Percentiles rank a stretch among this genome's conserved stretches.
These are phyloP conservation scores for Ceryle rudis DNA, from an alignment of 2,797 vertebrate species.

Conservation along the genomic window DNA sequence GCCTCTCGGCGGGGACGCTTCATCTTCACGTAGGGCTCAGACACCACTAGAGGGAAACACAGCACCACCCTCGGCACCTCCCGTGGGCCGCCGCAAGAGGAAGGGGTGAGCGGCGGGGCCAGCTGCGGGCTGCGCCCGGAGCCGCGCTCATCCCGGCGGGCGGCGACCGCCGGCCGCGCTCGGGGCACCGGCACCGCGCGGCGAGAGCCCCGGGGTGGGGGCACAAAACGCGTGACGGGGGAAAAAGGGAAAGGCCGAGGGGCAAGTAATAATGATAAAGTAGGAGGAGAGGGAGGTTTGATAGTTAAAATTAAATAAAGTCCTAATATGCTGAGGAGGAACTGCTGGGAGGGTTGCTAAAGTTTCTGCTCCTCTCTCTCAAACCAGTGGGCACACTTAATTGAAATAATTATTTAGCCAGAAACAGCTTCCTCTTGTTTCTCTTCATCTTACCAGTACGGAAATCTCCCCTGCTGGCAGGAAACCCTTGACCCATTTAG, in stretches of 20 bases:
- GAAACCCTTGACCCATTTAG: background rate
- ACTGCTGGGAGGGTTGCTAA: background rate
- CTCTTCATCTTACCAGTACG: background rate
- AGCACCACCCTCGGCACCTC: background rate
- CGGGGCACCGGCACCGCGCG: too few relatives aligned
- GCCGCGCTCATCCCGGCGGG: too few relatives aligned
- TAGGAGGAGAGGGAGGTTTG: background rate
- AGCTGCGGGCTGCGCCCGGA: background rate
- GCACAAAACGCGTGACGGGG: too few relatives aligned
- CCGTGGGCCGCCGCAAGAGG: background rate
- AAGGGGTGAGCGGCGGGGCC: background rate
- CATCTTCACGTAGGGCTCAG: background rate
- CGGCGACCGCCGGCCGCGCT: background rate
- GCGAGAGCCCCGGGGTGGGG: too few relatives aligned
- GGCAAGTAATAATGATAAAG: background rate
- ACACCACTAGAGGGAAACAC: conserved; percentile 58
- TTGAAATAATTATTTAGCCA: background rate
- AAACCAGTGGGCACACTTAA: background rate
- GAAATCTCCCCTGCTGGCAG: background rate
- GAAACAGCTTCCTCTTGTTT: background rate
- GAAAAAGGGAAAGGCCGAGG: background rate
- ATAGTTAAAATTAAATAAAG: background rate
- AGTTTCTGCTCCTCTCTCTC: background rate
- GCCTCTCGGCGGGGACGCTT: background rate
- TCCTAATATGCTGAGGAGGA: background rate